Conservation (phyloP, 2,113 vertebrate species). For the Triplophysa siluroides region DNA sequence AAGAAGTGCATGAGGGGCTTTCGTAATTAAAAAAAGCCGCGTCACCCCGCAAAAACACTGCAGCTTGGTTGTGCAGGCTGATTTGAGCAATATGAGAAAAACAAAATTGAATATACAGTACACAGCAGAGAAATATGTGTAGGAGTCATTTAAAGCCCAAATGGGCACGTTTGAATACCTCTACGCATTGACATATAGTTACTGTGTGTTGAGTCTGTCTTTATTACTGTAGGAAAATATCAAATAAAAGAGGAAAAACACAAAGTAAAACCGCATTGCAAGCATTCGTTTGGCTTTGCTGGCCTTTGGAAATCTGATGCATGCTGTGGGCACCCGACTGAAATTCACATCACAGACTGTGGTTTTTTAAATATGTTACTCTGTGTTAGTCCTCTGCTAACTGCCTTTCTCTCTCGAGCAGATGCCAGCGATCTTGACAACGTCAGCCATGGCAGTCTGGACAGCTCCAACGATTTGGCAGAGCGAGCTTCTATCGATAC, state of each 20-base stretch:
- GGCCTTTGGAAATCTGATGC: background rate
- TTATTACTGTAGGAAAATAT: too few relatives aligned
- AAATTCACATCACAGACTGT: constrained; percentile 1
- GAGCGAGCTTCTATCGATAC: constrained; percentile 80
- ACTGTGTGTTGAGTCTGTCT: too few relatives aligned
- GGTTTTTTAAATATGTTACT: constrained; percentile 20
- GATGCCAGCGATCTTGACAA: constrained; percentile 86
- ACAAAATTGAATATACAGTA: too few relatives aligned
- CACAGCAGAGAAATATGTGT: too few relatives aligned
- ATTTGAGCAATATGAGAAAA: too few relatives aligned
- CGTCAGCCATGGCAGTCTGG: constrained; percentile 84
- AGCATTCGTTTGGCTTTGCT: background rate
- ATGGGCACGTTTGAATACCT: too few relatives aligned
- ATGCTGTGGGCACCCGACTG: background rate
- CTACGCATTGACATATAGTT: too few relatives aligned
- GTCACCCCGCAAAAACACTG: background rate
- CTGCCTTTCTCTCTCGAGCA: constrained; percentile 59
- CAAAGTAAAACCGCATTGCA: too few relatives aligned
- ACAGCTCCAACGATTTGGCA: constrained; percentile 81
- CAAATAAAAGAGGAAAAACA: too few relatives aligned
- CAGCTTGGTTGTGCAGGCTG: background rate
- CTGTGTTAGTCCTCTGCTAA: background rate
- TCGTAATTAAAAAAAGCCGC: constrained; percentile 17
- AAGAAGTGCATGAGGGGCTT: constrained; percentile 13
- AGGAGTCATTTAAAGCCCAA: too few relatives aligned